Base-by-base conservation (phyloP, 2,888 invertebrate species). In the Nemurella pictetii region DNA sequence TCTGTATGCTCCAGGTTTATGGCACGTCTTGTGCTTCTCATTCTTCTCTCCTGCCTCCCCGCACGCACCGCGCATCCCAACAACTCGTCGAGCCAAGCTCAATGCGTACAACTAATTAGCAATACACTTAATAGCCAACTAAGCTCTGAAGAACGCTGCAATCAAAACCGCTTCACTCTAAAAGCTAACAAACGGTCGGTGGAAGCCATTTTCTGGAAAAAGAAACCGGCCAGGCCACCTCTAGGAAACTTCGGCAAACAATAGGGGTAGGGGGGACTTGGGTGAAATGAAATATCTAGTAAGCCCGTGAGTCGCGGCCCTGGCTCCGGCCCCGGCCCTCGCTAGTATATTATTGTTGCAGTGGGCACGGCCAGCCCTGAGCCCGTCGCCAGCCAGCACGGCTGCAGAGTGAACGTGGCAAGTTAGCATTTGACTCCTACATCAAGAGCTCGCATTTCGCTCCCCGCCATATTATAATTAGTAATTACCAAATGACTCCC, bases 401-500 rank as follows among this genome's bases (percentile, higher is more conserved):
- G 20, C 20, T 55, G 5, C 20, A 3, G 32, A 32, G 1, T 12
- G 55, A 55, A 20, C 55, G 55, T 20, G 55, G 55, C 55, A 55
- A 55, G 55, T 55, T 55, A 55, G 5, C 55, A 55, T 55, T 55
- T 55, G 55, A 55, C 55, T 55, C 55, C 20, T 15, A 20, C 20
- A 20, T 55, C 35, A 26, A 82, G 83, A 74, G 75, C 84, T 55
- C 55, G 30, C 26, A 83, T 74, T 9, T 72, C 32, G 29, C 36
- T 35, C 55, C 72, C 72, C 82, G 26, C 55, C 55, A 82, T 82
- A 82, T 82, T 82, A 82, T 82, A 82, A 82, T 82, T 82, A 82
- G 55, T 82, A 82, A 82, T 82, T 82, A 82, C 55, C 82, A 82
- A 82, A 82, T 82, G 82, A 82, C 82, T 15, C 82, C 82, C 82